These are phyloP conservation scores for Scalopus aquaticus DNA, from an alignment of 2,113 vertebrate genomes.

Conservation along the genomic window DNA sequence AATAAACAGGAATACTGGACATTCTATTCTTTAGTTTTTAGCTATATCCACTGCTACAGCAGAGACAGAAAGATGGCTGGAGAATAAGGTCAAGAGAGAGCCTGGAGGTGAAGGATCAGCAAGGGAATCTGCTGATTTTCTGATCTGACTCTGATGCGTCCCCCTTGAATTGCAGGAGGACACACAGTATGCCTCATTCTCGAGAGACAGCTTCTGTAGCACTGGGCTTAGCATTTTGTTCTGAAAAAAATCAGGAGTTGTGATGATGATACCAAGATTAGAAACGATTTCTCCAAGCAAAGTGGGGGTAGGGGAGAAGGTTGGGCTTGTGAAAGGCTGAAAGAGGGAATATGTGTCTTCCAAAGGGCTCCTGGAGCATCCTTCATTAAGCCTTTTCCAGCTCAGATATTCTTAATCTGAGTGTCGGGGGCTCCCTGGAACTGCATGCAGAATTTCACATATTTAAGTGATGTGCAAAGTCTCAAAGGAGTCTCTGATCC, in stretches of 20 bases:
- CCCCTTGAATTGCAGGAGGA: neutral
- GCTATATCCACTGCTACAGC: neutral
- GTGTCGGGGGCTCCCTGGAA: neutral
- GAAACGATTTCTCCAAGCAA: neutral
- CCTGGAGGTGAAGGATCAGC: neutral
- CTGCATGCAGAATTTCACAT: neutral
- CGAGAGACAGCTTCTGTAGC: neutral
- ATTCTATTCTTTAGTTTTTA: neutral
- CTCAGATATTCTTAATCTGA: slow-evolving; percentile 28
- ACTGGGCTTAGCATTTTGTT: neutral
- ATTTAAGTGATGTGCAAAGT: neutral
- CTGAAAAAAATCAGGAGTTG: neutral
- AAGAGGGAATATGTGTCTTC: neutral
- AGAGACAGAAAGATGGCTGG: neutral
- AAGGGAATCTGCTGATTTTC: neutral
- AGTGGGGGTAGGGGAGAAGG: neutral
- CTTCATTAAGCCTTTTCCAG: neutral
- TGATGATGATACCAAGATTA: neutral
- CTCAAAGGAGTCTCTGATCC: neutral
- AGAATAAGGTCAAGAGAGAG: neutral
- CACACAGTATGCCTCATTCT: neutral
- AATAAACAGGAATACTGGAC: neutral
- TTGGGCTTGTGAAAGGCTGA: neutral
- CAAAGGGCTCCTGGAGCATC: neutral
- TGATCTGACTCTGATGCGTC: neutral